Evolutionary conservation across 2,888 invertebrate species (phyloP), one percentile per base, ranked within the genome.

Genomic region (Lycia hirtaria): DNA sequence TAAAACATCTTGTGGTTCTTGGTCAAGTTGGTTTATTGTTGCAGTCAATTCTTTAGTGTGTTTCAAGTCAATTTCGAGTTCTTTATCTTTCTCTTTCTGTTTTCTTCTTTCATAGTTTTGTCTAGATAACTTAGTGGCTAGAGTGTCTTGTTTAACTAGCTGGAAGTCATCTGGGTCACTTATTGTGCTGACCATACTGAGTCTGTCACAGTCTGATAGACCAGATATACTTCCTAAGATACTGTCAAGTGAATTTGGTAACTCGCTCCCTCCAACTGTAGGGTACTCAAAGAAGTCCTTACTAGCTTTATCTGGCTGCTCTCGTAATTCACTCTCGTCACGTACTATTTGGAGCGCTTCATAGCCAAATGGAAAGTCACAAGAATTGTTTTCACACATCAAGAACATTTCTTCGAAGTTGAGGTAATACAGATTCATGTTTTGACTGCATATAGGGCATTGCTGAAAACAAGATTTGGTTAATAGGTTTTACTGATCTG

Each of bases 361-460:
- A 41, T 76, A 68, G 0, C 81, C 85, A 65, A 86, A 89, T 10
- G 89, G 89, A 60, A 75, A 90, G 1, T 79, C 78, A 56, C 90
- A 91, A 1, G 71, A 62, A 0, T 62, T 44, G 45, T 88, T 86
- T 45, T 82, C 80, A 62, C 90, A 91, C 83, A 89, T 83, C 1
- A 78, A 48, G 14, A 89, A 54, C 67, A 83, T 83, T 30, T 87
- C 80, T 56, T 78, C 72, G 14, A 76, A 78, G 54, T 86, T 81
- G 17, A 90, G 73, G 41, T 77, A 81, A 58, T 76, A 87, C 0
- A 75, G 55, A 32, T 43, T 69, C 60, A 2, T 78, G 74, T 7
- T 52, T 10, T 40, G 17, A 4, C 69, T 67, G 64, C 88, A 89
- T 5, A 85, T 55, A 0, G 88, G 88, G 51, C 89, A 89, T 12